These are phyloP conservation scores for Magallana ariakensis DNA, from an alignment of 1,140 invertebrate species.

Conservation along the genomic window DNA sequence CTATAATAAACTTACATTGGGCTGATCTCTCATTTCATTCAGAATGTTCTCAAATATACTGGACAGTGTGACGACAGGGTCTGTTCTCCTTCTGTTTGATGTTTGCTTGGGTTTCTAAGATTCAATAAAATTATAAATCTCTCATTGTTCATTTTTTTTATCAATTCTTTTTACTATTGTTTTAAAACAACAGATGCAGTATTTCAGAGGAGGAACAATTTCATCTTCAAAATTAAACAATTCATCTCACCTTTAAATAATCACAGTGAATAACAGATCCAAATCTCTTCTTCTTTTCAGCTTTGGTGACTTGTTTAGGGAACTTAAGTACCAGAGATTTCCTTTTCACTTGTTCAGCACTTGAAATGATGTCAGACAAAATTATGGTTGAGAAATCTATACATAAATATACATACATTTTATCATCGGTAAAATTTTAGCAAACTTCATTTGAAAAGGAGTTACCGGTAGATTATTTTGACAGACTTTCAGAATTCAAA, in stretches of 20 bases:
- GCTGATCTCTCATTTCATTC: slow-evolving; percentile 95
- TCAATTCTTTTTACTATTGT: too few species aligned
- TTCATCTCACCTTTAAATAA: slow-evolving; percentile 87
- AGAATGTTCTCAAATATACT: slow-evolving; percentile 95
- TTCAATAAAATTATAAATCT: neutral
- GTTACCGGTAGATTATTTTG: too few species aligned
- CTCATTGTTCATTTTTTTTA: neutral
- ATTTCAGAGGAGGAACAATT: neutral
- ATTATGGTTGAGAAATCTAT: too few species aligned
- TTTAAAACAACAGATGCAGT: too few species aligned
- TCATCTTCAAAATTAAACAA: too few species aligned
- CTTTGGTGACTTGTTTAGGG: slow-evolving; percentile 86
- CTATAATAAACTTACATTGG: slow-evolving; percentile 84
- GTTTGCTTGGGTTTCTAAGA: slow-evolving; percentile 87
- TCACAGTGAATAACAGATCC: slow-evolving; percentile 91
- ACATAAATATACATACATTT: too few species aligned
- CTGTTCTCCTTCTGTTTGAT: slow-evolving; percentile 95
- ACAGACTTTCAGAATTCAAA: too few species aligned
- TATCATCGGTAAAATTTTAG: too few species aligned
- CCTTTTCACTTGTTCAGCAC: slow-evolving; percentile 74
- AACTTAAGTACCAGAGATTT: slow-evolving; percentile 90
- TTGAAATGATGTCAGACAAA: slow-evolving; percentile 54
- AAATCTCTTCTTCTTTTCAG: slow-evolving; percentile 84
- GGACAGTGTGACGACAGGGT: slow-evolving; percentile 96
- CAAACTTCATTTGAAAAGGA: too few species aligned